Evolutionary conservation across 2,113 vertebrate genomes (phyloP).

Genomic region (Raphicerus campestris): DNA sequence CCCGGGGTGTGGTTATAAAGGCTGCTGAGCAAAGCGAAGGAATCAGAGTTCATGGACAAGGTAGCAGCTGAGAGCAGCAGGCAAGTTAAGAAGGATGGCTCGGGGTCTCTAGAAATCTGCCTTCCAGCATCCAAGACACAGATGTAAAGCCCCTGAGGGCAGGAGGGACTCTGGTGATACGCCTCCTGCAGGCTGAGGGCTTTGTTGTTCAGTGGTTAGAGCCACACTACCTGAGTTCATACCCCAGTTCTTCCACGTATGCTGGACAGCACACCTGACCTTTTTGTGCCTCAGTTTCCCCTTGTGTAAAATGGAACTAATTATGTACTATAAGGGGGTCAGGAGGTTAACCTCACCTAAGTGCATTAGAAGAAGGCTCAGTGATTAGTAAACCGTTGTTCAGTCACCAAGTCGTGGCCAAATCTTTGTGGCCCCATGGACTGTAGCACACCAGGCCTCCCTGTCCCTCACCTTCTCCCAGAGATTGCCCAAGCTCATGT

Average conservation of each 20-base stretch:
- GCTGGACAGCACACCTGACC: background rate
- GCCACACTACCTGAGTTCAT: background rate
- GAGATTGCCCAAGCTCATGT: background rate
- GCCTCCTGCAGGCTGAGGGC: background rate
- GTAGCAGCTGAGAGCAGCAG: background rate
- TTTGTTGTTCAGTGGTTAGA: background rate
- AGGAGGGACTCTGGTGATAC: background rate
- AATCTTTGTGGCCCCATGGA: background rate
- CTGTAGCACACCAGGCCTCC: background rate
- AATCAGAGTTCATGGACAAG: background rate
- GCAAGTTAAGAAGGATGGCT: background rate
- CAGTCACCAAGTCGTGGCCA: background rate
- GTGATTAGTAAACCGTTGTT: background rate
- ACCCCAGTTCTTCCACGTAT: background rate
- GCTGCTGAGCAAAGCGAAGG: background rate
- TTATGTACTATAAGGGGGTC: background rate
- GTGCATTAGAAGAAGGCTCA: background rate
- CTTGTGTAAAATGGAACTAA: background rate
- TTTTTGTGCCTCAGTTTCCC: background rate
- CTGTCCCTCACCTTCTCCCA: background rate
- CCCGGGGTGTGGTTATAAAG: background rate
- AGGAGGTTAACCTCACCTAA: background rate
- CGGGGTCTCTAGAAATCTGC: background rate
- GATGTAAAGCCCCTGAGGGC: background rate
- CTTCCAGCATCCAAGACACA: background rate